Evolutionary conservation across 2,797 vertebrate genomes (phyloP).

Genomic region (Pantherophis alleghaniensis): DNA sequence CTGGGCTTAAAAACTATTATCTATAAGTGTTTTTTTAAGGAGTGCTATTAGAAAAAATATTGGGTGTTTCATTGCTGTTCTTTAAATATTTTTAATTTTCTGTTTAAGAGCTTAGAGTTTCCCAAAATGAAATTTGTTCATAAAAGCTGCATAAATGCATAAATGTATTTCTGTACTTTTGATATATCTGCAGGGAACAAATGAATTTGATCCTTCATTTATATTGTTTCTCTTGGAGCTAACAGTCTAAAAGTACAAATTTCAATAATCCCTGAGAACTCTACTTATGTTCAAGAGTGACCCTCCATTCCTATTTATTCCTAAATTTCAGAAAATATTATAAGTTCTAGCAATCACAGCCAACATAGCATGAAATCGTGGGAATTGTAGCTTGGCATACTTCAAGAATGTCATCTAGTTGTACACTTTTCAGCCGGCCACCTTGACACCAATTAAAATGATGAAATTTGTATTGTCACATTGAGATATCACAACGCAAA

Average conservation of each 20-base stretch:
- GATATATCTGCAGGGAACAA: neutral
- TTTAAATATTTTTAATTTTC: neutral
- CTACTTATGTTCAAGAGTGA: neutral
- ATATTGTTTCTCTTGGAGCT: neutral
- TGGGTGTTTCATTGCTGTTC: neutral
- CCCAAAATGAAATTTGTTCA: fast-evolving
- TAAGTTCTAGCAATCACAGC: neutral
- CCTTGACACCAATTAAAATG: neutral
- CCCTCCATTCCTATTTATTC: neutral
- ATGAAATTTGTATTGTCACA: neutral
- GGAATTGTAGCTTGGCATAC: neutral
- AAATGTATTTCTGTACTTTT: neutral
- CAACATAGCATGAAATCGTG: neutral
- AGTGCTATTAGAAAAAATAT: neutral
- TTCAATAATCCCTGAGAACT: neutral
- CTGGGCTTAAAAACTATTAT: neutral
- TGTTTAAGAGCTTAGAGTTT: neutral
- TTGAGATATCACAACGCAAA: neutral
- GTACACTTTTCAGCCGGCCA: neutral
- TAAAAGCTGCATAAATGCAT: neutral
- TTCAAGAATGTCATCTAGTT: neutral
- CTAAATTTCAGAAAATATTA: neutral
- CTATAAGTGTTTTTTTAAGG: neutral
- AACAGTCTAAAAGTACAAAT: neutral
- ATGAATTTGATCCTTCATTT: neutral